A percentile compares a stretch with the other conserved stretches of the same genome.
phyloP scores from a whole-genome alignment of 2,888 invertebrate species.

The Sericinus montela region DNA sequence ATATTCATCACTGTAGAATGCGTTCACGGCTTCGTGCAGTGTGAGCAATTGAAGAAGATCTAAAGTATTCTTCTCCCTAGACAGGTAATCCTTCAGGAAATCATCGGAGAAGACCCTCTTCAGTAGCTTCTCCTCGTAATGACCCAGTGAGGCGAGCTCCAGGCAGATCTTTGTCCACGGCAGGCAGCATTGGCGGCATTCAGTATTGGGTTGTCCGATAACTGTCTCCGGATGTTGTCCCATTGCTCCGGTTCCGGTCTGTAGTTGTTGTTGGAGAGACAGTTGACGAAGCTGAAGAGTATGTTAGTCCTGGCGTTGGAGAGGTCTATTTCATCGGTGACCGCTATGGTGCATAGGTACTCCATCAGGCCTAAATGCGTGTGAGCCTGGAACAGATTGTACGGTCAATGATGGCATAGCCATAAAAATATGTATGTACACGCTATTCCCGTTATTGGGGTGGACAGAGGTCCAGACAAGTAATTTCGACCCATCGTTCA shows the following conservation, averaged over 20 bases:
- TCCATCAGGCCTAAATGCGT: constrained; percentile 78
- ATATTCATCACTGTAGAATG: constrained; percentile 58
- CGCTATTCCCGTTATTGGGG: too few relatives aligned
- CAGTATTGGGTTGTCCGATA: constrained; percentile 58
- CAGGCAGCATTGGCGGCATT: constrained; percentile 53
- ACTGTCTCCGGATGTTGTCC: constrained; percentile 61
- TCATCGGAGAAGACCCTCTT: constrained; percentile 69
- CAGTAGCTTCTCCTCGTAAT: constrained; percentile 77
- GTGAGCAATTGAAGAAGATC: constrained; percentile 72
- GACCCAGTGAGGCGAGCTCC: constrained; percentile 79
- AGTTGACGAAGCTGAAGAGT: constrained; percentile 72
- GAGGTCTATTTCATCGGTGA: constrained; percentile 53
- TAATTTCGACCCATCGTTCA: too few relatives aligned
- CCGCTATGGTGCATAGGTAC: constrained; percentile 72
- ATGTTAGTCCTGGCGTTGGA: constrained; percentile 53
- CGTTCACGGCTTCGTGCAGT: constrained; percentile 76
- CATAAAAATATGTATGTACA: too few relatives aligned
- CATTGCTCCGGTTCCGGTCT: constrained; percentile 73
- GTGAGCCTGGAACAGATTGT: constrained; percentile 66
- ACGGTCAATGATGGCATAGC: too few relatives aligned
- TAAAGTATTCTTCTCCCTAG: constrained; percentile 49
- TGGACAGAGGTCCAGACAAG: too few relatives aligned
- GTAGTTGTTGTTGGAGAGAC: constrained; percentile 80
- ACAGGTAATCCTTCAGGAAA: constrained; percentile 59
- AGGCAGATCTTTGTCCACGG: constrained; percentile 77